Evolutionary conservation across 30 jellyfish, hydroid and myxozoan species (phyloP), one percentile per base, ranked within the genome.

Genomic region (Cassiopea xamachana): DNA sequence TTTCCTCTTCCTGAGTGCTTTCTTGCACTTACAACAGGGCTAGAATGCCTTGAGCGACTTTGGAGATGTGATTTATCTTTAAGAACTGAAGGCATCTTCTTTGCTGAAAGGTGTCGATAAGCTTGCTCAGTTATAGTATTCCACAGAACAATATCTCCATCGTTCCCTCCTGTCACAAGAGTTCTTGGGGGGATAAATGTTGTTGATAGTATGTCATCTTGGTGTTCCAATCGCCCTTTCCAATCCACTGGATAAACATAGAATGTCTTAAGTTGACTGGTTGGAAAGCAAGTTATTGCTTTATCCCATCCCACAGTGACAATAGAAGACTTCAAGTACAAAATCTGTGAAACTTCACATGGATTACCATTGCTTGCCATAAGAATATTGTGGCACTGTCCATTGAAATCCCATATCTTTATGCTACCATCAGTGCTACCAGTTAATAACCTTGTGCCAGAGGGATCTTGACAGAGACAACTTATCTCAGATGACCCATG

Each of bases 401-500:
- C 99, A 81, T 92, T 92, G 86, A 92, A 87, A 70, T 96, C 99
- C 99, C 99, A 96, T 7, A 96, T 89, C 85, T 96, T 96, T 48
- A 92, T 92, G 19, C 89, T 81, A 14, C 99, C 99, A 88, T 96
- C 98, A 44, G 97, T 92, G 69, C 97, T 87, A 7, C 98, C 99
- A 69, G 99, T 96, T 18, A 96, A 73, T 10, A 96, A 58, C 59
- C 97, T 83, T 73, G 89, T 84, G 5, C 94, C 96, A 10, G 94
- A 39, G 10, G 92, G 96, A 71, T 92, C 98, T 17, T 92, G 96
- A 8, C 94, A 44, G 9, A 96, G 96, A 44, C 98, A 78, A 12
- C 97, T 92, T 17, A 96, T 89, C 88, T 96, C 99, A 48, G 99
- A 79, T n/a, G 88, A 60, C 4, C 96, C 99, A 96, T 96, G 99